Base-by-base conservation (phyloP, 2,888 invertebrate species). In the Galeruca laticollis region DNA sequence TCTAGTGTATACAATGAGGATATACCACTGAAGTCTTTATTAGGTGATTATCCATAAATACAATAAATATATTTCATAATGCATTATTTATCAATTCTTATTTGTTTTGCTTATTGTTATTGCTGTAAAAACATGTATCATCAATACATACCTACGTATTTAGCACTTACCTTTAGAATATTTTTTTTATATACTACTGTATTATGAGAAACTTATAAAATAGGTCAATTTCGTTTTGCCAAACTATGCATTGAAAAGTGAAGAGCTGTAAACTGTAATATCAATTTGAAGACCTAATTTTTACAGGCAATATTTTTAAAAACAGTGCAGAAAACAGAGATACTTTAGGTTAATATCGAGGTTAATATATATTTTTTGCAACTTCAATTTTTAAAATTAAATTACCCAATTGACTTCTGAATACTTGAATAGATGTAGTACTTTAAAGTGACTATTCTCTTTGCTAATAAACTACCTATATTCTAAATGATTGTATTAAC, bases 1-100 rank as follows among this genome's bases (percentile, higher is more conserved):
- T 68, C 73, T 47, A 72, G 74, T 71, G 75, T 69, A 72, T 67
- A 67, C 66, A 75, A 74, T 73, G 68, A 76, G 78, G 76, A 78
- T 78, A 75, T 73, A 69, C 67, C 70, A 65, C 49, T 33, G 70
- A 69, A 74, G 69, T 71, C 71, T 71, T 72, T 73, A 72, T 76
- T 73, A 76, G 76, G 79, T 79, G 69, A 77, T 77, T 75, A 20
- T 60, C 54, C 26, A 26, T 47, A 31, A 18, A n/a, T 43, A 5
- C 43, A 43, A 43, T 43, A 43, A 43, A n/a, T 43, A 43, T 43
- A 43, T n/a, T 15, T 15, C 43, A 43, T 4, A n/a, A n/a, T 52
- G 9, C 18, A 47, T 18, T 43, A 43, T 43, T 18, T 9, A 2
- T 18, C 15, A 18, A 15, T 18, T 47, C 15, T 47, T 15, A 47